phyloP scores from a whole-genome alignment of 2,797 vertebrate genomes.

The Masticophis lateralis region DNA sequence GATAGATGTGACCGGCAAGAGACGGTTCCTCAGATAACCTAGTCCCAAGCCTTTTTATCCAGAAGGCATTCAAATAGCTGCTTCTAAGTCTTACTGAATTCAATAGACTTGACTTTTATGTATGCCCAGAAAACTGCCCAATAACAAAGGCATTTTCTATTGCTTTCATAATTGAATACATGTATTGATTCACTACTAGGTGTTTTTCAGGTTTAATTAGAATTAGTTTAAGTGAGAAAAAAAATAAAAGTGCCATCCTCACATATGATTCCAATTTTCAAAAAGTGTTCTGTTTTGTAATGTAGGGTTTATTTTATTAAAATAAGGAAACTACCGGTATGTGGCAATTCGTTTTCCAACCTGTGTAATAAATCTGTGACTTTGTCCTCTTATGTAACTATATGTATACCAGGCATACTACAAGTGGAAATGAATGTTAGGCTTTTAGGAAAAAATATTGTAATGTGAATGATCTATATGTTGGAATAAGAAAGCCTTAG shows the following conservation, averaged over 20 bases:
- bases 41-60: neutral
- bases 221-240: constrained; percentile 16
- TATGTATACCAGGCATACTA: neutral
- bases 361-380: constrained; percentile 45
- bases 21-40: too few relatives aligned
- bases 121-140: neutral
- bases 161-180: constrained; percentile 22
- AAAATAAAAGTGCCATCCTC: constrained; percentile 28
- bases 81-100: neutral
- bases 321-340: neutral
- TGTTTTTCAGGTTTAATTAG: constrained; percentile 24
- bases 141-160: constrained; percentile 16
- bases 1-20: too few relatives aligned
- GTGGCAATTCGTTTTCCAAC: constrained; percentile 29
- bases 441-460: neutral
- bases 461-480: neutral
- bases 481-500: neutral
- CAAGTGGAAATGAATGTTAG: neutral
- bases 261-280: constrained; percentile 28
- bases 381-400: constrained; percentile 40
- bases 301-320: constrained; percentile 39
- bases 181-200: constrained; percentile 26
- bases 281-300: constrained; percentile 21
- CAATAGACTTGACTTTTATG: neutral
- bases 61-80: neutral